Percentiles rank a stretch among this genome's conserved stretches.
Evolutionary conservation across 2,113 vertebrate genomes (phyloP).

Genomic region (Clupea harengus): DNA sequence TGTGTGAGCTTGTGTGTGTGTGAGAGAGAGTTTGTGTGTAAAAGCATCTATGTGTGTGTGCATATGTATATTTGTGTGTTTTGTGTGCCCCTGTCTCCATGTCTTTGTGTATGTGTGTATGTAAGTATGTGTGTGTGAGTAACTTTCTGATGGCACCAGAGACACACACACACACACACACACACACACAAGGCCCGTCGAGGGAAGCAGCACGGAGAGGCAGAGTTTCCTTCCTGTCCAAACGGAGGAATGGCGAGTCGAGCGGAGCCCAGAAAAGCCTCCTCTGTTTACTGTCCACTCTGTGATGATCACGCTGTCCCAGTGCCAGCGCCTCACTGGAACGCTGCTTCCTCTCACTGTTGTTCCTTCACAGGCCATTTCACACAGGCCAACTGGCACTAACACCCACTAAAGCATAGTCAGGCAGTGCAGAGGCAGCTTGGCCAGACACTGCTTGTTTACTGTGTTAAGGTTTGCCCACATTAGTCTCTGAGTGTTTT

Average conservation of each 20-base stretch:
- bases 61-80: neutral
- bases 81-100: neutral
- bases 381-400: neutral
- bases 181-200: neutral
- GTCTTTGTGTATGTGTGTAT: neutral
- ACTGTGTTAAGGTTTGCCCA: neutral
- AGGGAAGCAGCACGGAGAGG: neutral
- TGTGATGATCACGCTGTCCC: neutral
- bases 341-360: neutral
- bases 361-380: neutral
- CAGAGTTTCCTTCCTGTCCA: neutral
- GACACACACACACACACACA: no score
- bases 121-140: neutral
- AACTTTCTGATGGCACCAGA: neutral
- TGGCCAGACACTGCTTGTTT: neutral
- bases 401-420: neutral
- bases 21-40: neutral
- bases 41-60: neutral
- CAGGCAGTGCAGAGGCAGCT: neutral
- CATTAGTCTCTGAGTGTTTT: neutral
- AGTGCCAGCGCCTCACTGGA: neutral
- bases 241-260: neutral
- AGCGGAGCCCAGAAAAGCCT: neutral
- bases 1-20: neutral
- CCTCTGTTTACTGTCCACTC: neutral